Evolutionary conservation across 2,113 vertebrate species (phyloP).

Genomic region (Lethenteron reissneri): DNA sequence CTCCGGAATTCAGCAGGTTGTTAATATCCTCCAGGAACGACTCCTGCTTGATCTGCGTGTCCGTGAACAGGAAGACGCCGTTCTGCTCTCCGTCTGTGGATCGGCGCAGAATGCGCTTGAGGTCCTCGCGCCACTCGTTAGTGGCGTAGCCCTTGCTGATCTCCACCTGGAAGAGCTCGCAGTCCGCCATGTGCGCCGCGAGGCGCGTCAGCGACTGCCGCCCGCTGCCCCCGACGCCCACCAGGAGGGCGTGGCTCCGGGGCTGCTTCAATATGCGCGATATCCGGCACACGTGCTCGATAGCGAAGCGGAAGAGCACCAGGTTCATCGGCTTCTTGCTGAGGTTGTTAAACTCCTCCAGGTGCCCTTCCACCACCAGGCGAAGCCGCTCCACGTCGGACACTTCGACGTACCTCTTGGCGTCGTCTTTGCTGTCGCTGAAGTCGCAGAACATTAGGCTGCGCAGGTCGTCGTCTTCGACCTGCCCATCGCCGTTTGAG

Average conservation of each 20-base stretch:
- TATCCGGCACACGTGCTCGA: slow-evolving; percentile 61
- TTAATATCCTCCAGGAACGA: slow-evolving; percentile 66
- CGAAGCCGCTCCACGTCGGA: slow-evolving; percentile 27
- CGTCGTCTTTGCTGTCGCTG: slow-evolving; percentile 46
- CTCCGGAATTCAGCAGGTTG: slow-evolving; percentile 63
- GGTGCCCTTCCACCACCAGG: slow-evolving; percentile 36
- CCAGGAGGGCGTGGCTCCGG: slow-evolving; percentile 50
- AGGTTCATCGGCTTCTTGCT: slow-evolving; percentile 65
- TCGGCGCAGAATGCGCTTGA: slow-evolving; percentile 45
- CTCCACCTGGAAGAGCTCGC: slow-evolving; percentile 53
- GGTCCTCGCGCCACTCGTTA: slow-evolving; percentile 50
- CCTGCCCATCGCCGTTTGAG: slow-evolving; percentile 33
- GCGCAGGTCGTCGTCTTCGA: slow-evolving; percentile 53
- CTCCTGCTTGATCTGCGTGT: slow-evolving; percentile 62
- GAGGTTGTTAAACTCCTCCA: slow-evolving; percentile 56
- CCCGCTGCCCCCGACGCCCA: slow-evolving; percentile 63
- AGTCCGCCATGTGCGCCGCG: slow-evolving; percentile 56
- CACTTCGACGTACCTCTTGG: slow-evolving; percentile 48
- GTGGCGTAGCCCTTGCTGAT: slow-evolving; percentile 49
- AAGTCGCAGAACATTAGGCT: slow-evolving; percentile 82
- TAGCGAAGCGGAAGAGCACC: slow-evolving; percentile 59
- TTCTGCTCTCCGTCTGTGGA: slow-evolving; percentile 42
- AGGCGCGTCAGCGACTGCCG: slow-evolving; percentile 57
- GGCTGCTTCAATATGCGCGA: slow-evolving; percentile 65
- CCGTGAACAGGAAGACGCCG: slow-evolving; percentile 60